phyloP scores from a whole-genome alignment of 2,888 invertebrate species.

The Plusia festucae region DNA sequence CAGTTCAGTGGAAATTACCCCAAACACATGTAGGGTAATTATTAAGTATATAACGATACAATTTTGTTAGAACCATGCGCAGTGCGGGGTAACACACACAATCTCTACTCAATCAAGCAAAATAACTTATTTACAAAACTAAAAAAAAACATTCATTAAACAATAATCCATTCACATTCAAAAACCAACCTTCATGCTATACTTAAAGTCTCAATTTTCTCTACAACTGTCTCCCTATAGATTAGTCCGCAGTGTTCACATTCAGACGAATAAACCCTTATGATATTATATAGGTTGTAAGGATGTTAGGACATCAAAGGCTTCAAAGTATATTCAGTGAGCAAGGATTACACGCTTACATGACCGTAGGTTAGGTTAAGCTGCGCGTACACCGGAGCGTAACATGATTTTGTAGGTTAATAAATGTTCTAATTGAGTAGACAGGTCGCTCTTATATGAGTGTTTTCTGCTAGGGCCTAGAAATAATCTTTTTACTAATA shows the following conservation, averaged over 20 bases:
- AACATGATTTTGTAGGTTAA: slow-evolving; percentile 40
- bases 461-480: no score
- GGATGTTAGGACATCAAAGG: slow-evolving; percentile 1
- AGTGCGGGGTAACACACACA: not conserved
- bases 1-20: no score
- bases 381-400: slow-evolving; percentile 39
- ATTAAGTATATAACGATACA: no score
- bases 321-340: no score
- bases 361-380: slow-evolving; percentile 23
- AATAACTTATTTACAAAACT: not conserved
- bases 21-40: no score
- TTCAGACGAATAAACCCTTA: not conserved
- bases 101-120: not conserved
- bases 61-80: no score
- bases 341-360: not conserved
- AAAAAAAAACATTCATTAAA: not conserved
- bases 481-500: no score
- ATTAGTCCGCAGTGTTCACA: not conserved
- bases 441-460: no score
- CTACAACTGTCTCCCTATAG: not conserved
- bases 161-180: not conserved
- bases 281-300: not conserved
- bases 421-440: slow-evolving; percentile 9
- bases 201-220: not conserved
- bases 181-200: not conserved